Evolutionary conservation across 2,797 vertebrate genomes (phyloP).

Genomic region (Urosaurus nigricauda): DNA sequence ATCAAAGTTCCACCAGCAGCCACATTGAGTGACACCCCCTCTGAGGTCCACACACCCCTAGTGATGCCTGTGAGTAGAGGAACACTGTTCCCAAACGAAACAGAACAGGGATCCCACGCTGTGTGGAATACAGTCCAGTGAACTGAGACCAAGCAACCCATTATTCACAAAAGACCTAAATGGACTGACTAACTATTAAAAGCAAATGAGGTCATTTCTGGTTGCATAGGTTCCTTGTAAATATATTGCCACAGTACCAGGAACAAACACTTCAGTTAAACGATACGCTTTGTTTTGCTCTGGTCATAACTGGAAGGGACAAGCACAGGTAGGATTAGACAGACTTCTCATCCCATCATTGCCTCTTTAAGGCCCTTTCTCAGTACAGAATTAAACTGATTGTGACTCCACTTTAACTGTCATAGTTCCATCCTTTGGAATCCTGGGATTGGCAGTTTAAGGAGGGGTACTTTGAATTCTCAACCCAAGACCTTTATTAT

Average conservation of each 20-base stretch:
- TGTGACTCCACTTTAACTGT: no score
- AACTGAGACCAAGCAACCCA: not conserved
- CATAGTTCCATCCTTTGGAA: no score
- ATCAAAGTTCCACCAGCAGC: no score
- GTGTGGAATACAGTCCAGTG: not conserved
- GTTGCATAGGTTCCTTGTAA: not conserved
- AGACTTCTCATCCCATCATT: not conserved
- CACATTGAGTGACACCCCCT: no score
- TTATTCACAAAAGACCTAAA: not conserved
- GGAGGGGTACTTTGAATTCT: no score
- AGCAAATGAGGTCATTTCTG: not conserved
- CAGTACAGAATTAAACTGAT: no score
- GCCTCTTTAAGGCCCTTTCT: not conserved
- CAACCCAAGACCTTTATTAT: no score
- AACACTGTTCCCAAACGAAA: not conserved
- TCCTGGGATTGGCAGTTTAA: no score
- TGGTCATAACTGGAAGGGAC: not conserved
- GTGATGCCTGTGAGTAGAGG: not conserved
- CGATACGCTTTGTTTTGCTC: not conserved
- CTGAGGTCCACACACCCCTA: no score
- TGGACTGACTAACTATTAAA: not conserved
- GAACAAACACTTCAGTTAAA: not conserved
- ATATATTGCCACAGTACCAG: not conserved
- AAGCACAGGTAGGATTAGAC: no score
- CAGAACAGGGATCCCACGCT: not conserved